Percentiles rank a stretch among this genome's conserved stretches.
Conservation (phyloP, 2,888 invertebrate species). For the Tipula helvola region DNA sequence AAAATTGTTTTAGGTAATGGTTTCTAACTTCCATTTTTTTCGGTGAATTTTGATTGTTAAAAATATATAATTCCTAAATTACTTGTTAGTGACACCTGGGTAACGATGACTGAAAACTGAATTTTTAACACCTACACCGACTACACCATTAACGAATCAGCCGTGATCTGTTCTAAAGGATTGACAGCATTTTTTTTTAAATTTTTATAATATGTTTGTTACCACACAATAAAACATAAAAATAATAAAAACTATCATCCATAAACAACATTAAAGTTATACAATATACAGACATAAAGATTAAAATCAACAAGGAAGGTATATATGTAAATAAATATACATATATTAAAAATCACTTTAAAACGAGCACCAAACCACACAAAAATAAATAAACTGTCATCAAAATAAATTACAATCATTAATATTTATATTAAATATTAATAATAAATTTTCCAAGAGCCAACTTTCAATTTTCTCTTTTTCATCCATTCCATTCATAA, state of each 20-base stretch:
- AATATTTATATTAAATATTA: not conserved
- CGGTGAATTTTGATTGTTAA: no score
- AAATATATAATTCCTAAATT: no score
- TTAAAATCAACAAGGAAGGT: not conserved
- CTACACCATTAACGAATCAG: no score
- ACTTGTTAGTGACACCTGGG: no score
- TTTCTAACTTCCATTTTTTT: no score
- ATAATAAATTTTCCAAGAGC: not conserved
- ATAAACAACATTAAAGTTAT: not conserved
- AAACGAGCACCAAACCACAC: not conserved
- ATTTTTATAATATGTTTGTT: no score
- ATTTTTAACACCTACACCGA: no score
- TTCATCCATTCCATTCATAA: not conserved
- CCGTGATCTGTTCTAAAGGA: no score
- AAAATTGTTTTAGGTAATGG: no score
- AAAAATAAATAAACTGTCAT: not conserved
- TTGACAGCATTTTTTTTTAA: no score
- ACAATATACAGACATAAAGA: not conserved
- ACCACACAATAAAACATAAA: not conserved
- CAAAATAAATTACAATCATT: not conserved
- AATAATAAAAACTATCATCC: not conserved
- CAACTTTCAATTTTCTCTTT: not conserved
- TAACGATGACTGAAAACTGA: no score
- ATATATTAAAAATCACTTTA: not conserved
- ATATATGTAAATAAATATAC: not conserved